phyloP scores from a whole-genome alignment of 1,140 invertebrate genomes.

The Drosophila fuyamai region DNA sequence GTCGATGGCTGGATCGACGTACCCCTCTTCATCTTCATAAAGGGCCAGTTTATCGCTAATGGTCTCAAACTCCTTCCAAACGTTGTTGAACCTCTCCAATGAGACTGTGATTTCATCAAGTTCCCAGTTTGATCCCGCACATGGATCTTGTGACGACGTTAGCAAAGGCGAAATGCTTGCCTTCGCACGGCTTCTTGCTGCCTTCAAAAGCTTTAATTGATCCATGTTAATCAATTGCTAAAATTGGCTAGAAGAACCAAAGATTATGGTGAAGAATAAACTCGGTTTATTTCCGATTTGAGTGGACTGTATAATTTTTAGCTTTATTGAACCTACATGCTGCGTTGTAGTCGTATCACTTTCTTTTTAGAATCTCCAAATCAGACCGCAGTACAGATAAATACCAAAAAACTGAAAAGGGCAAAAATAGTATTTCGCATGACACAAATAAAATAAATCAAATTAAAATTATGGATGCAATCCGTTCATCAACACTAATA shows the following conservation, averaged over 20 bases:
- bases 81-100: not conserved
- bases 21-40: not conserved
- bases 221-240: conserved; percentile 1
- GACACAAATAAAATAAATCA: no score
- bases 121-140: not conserved
- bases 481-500: no score
- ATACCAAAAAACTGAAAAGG: no score
- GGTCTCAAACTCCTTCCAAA: not conserved
- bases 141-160: not conserved
- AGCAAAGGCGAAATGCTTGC: not conserved
- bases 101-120: no score
- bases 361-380: no score
- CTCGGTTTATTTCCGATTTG: not conserved
- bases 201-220: not conserved
- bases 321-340: no score
- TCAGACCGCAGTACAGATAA: no score
- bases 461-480: no score
- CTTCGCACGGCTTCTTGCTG: not conserved
- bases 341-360: no score
- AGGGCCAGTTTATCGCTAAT: not conserved
- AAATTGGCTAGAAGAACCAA: not conserved
- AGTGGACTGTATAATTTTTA: not conserved
- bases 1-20: conserved; percentile 1
- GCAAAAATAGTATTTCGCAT: no score
- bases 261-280: not conserved